Evolutionary conservation across 2,888 invertebrate genomes (phyloP).

Genomic region (Eupeodes latifasciatus): DNA sequence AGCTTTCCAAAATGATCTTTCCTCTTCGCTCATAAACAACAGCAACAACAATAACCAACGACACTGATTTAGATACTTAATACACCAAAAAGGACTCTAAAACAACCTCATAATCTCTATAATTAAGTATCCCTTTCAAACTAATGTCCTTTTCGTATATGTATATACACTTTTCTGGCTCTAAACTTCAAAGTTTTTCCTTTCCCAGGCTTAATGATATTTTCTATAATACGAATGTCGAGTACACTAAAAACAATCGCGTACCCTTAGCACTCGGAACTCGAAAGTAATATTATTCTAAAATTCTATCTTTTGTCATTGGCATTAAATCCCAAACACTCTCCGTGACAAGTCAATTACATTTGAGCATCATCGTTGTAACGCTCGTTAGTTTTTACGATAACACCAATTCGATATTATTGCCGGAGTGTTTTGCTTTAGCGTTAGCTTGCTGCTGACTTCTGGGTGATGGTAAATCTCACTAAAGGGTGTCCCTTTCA

Average conservation of each 20-base stretch:
- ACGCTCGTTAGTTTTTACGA: constrained; percentile 75
- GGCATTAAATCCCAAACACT: constrained; percentile 51
- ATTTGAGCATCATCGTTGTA: constrained; percentile 39
- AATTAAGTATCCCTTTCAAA: constrained; percentile 53
- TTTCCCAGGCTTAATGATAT: constrained; percentile 7
- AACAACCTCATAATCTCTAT: constrained; percentile 16
- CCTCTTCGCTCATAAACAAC: not conserved
- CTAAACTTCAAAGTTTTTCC: constrained; percentile 9
- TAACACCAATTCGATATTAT: constrained; percentile 67
- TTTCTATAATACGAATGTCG: not conserved
- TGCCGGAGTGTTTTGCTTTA: not conserved
- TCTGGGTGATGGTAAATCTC: constrained; percentile 18
- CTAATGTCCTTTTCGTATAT: constrained; percentile 9
- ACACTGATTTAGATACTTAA: not conserved
- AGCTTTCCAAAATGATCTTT: not conserved
- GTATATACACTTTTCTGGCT: not conserved
- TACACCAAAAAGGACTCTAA: not conserved
- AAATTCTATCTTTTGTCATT: constrained; percentile 48
- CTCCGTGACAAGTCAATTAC: constrained; percentile 67
- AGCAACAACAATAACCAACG: not conserved
- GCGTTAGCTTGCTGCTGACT: not conserved
- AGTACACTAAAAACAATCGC: no score
- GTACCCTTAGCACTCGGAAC: no score
- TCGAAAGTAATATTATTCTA: constrained; percentile 43
- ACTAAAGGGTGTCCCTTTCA: constrained; percentile 10